Evolutionary conservation across 2,888 invertebrate genomes (phyloP), one percentile per base, ranked within the genome.

Genomic region (Buathra laborator): DNA sequence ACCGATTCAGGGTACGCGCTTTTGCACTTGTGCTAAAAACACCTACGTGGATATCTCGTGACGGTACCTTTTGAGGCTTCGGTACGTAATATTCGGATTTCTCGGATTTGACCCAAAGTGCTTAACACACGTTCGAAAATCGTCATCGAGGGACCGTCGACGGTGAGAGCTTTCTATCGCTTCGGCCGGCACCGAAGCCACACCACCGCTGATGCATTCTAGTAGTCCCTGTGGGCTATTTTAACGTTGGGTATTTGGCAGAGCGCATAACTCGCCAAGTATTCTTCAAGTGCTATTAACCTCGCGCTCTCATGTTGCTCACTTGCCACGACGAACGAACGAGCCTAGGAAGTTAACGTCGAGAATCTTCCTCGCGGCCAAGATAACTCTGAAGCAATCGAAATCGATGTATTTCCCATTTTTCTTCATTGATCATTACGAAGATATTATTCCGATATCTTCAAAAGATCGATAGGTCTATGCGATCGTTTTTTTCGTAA

Each of bases 231-330:
- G 74, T 64, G 81, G 37, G 88, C 89, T 92, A 92, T 92, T 92
- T 92, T 88, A 84, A 82, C 74, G 90, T 88, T 83, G 87, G 85
- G 88, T 89, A 90, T 92, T 92, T 91, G 90, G 92, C 92, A 89
- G 89, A 87, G 88, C 74, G 64, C 85, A 87, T 90, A 89, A 90
- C 89, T 88, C 88, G 86, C 78, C 84, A 88, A 89, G 88, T 92
- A 91, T 91, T 92, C 88, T 90, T 87, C 85, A 87, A 88, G 89
- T 89, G 91, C 91, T 91, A 90, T 91, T 91, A 89, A 92, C 90
- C 89, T 89, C 90, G 84, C 74, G 84, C 85, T 78, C 80, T 62
- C 79, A 32, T 62, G 37, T 37, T 37, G 6, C 62, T 29, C 32
- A 32, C 62, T 62, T 29, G 29, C 24, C 29, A 6, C 6, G 56